These are phyloP conservation scores for Cylloceria caligata DNA, from an alignment of 2,888 invertebrate species.

Conservation along the genomic window DNA sequence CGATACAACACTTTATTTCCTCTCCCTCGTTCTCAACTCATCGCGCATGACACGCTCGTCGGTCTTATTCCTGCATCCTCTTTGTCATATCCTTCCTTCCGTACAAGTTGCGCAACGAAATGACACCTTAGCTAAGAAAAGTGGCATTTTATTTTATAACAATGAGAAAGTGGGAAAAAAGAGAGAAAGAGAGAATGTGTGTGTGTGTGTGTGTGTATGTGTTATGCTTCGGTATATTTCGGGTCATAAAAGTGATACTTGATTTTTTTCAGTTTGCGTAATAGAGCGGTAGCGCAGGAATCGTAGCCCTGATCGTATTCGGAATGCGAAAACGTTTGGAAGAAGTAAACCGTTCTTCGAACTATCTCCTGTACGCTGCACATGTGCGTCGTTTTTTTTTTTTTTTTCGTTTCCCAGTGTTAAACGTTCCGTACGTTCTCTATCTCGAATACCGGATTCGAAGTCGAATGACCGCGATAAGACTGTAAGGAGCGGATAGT, in stretches of 20 bases:
- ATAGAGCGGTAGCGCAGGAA: background rate
- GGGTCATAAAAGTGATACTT: background rate
- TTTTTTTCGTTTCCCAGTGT: conserved; percentile 10
- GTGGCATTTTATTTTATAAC: conserved; percentile 64
- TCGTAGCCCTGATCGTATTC: conserved; percentile 20
- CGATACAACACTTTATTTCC: conserved; percentile 68
- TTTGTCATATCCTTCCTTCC: conserved; percentile 43
- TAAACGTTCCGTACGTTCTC: conserved; percentile 25
- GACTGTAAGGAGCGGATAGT: conserved; percentile 63
- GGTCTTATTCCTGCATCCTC: conserved; percentile 2
- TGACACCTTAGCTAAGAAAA: conserved; percentile 55
- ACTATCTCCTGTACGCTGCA: background rate
- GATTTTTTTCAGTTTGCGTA: background rate
- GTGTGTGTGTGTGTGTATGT: too few relatives aligned
- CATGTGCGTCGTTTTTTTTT: background rate
- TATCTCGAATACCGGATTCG: conserved; percentile 17
- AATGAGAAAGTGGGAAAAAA: conserved; percentile 20
- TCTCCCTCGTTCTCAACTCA: conserved; percentile 58
- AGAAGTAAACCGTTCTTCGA: conserved; percentile 16
- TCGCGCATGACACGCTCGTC: conserved; percentile 58
- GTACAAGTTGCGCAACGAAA: conserved; percentile 46
- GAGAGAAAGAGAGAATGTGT: too few relatives aligned
- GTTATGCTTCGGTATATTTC: too few relatives aligned
- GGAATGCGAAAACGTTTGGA: conserved; percentile 26
- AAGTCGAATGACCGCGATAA: conserved; percentile 73